phyloP scores from a whole-genome alignment of 2,797 vertebrate genomes.

The Morelia viridis region DNA sequence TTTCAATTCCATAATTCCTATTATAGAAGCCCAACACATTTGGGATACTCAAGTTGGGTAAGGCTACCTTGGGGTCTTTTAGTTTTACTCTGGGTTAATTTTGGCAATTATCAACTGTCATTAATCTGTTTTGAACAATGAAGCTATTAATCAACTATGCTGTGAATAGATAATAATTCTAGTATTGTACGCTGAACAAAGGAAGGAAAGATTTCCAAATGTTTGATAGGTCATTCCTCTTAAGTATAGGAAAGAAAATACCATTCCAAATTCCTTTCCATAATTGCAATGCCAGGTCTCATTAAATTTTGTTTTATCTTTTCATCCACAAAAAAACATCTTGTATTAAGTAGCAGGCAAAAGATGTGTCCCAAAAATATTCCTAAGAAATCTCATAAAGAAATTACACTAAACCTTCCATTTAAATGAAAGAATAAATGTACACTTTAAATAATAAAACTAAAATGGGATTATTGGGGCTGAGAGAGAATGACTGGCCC shows the following conservation, averaged over 20 bases:
- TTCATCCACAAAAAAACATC: not conserved
- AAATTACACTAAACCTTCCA: not conserved
- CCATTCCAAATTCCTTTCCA: not conserved
- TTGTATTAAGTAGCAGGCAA: not conserved
- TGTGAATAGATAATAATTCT: not conserved
- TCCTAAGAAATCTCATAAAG: not conserved
- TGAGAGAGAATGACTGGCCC: too few species aligned
- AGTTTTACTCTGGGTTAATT: not conserved
- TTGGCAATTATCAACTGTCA: not conserved
- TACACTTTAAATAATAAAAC: not conserved
- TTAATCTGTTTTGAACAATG: not conserved
- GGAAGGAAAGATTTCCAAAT: not conserved
- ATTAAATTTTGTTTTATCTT: not conserved
- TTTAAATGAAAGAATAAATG: not conserved
- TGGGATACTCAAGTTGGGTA: not conserved
- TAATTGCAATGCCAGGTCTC: not conserved
- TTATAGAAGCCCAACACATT: not conserved
- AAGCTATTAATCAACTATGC: not conserved
- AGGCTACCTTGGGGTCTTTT: not conserved
- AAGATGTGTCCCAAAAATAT: not conserved
- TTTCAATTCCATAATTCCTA: not conserved
- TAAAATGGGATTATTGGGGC: too few species aligned
- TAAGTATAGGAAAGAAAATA: not conserved
- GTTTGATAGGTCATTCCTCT: not conserved
- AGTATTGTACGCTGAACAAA: not conserved